Conservation (phyloP, 2,797 vertebrate genomes). For the Adelosebastes latens region DNA sequence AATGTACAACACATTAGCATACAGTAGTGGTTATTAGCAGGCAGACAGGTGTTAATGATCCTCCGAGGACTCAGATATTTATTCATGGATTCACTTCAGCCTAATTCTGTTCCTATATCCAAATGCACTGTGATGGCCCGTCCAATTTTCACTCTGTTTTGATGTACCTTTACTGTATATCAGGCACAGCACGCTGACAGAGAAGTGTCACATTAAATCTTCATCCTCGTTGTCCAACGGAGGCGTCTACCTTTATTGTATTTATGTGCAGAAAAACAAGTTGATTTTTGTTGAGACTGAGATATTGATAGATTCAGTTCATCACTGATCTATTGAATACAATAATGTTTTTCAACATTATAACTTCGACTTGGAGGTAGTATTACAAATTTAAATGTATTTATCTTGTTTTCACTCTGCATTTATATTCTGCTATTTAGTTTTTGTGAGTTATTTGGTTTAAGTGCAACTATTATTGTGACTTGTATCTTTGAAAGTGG, state of each 20-base stretch:
- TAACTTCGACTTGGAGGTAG: neutral
- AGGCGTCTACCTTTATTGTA: slow-evolving; percentile 21
- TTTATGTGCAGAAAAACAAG: slow-evolving; percentile 15
- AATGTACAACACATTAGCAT: slow-evolving; percentile 66
- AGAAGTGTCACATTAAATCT: slow-evolving; percentile 61
- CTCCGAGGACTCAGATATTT: slow-evolving; percentile 69
- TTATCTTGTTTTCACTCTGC: neutral
- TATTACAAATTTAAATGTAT: neutral
- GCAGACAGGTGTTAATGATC: slow-evolving; percentile 76
- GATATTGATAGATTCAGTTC: slow-evolving; percentile 41
- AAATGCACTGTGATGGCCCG: slow-evolving; percentile 49
- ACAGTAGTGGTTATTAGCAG: slow-evolving; percentile 55
- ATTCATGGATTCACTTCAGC: slow-evolving; percentile 72
- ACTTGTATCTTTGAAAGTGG: neutral
- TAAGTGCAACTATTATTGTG: neutral
- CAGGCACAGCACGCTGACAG: slow-evolving; percentile 35
- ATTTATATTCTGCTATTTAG: neutral
- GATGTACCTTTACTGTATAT: slow-evolving; percentile 49
- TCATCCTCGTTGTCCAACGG: slow-evolving; percentile 45
- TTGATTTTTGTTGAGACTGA: neutral
- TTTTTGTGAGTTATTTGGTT: neutral
- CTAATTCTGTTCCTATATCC: slow-evolving; percentile 56
- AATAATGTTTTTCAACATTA: neutral
- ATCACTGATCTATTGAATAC: slow-evolving; percentile 17
- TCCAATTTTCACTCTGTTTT: slow-evolving; percentile 43